Base-by-base conservation (phyloP, 2,113 vertebrate genomes). In the Cheilinus undulatus region DNA sequence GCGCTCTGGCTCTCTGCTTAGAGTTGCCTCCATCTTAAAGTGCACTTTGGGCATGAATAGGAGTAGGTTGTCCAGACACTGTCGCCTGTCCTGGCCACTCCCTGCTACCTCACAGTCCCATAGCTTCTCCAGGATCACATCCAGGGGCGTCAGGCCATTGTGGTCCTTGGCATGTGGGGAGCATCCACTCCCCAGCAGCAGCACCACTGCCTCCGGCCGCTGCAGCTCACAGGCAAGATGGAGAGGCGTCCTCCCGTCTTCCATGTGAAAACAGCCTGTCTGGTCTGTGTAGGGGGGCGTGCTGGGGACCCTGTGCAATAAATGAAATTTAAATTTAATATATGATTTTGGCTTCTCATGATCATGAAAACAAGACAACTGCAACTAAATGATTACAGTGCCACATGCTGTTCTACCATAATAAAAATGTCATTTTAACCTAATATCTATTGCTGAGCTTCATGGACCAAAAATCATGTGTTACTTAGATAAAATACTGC, bases 151-250 rank as follows among this genome's bases (percentile, higher is more conserved):
- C 50, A 93, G 68, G 66, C 94, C 95, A 79, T 92, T 90, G 63
- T 83, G 92, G 88, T 97, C 96, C 71, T 71, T 81, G 43, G 92
- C 92, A 51, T 77, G 91, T 4, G 96, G 95, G 30, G 93, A 95
- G 2, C 94, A 95, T 38, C 96, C 95, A 0, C 89, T 95, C n/a
- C 95, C 95, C 0, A 96, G 92, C 36, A 97, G 87, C 89, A 95
- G 91, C 38, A 95, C 53, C 3, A 95, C 93, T 0, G 93, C 93
- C 73, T 96, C 95, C 12, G 95, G 92, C 26, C 94, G 92, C 84
- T 93, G 86, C 2, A 96, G 93, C 77, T 96, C 95, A 0, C 96
- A 96, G 72, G 96, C 96, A 57, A 97, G 83, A 40, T 96, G 96
- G 20, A 97, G 30, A 1, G 95, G 95, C 0, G 94, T 96, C 62